phyloP scores from a whole-genome alignment of 2,888 invertebrate species.

The Teleiodes luculella region DNA sequence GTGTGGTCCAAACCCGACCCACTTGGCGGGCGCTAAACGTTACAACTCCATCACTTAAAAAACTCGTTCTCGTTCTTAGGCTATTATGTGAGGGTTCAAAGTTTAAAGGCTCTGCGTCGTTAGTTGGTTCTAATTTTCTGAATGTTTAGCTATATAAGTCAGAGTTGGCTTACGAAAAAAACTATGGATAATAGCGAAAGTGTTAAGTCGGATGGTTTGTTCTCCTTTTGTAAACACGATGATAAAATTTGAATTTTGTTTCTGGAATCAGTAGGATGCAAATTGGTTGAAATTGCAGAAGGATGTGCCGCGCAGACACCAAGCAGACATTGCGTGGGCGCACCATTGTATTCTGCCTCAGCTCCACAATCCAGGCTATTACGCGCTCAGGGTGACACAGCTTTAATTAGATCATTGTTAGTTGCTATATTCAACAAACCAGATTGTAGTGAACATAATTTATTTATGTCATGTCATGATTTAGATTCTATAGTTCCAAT shows the following conservation, averaged over 20 bases:
- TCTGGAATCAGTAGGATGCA: conserved; percentile 53
- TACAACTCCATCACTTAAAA: conserved; percentile 27
- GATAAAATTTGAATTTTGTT: conserved; percentile 49
- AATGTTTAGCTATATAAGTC: conserved; percentile 49
- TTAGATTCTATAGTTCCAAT: conserved; percentile 2
- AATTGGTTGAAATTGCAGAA: conserved; percentile 62
- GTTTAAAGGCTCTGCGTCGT: conserved; percentile 22
- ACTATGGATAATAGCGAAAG: conserved; percentile 67
- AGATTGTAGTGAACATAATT: conserved; percentile 2
- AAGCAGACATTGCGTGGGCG: conserved; percentile 71
- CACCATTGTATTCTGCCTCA: conserved; percentile 62
- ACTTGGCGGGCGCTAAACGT: conserved; percentile 29
- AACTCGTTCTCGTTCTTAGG: conserved; percentile 39
- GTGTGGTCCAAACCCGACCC: conserved; percentile 64
- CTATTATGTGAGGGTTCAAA: conserved; percentile 26
- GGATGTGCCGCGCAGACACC: conserved; percentile 49
- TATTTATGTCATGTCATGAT: conserved; percentile 8
- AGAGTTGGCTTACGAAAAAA: conserved; percentile 55
- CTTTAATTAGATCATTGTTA: conserved; percentile 50
- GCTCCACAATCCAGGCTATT: conserved; percentile 48
- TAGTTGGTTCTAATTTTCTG: conserved; percentile 26
- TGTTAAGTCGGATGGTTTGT: conserved; percentile 64
- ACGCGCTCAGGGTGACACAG: conserved; percentile 48
- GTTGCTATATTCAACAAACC: conserved; percentile 11
- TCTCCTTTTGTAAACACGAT: conserved; percentile 46